phyloP scores from a whole-genome alignment of 1,140 invertebrate genomes.

The Zaprionus inermis region DNA sequence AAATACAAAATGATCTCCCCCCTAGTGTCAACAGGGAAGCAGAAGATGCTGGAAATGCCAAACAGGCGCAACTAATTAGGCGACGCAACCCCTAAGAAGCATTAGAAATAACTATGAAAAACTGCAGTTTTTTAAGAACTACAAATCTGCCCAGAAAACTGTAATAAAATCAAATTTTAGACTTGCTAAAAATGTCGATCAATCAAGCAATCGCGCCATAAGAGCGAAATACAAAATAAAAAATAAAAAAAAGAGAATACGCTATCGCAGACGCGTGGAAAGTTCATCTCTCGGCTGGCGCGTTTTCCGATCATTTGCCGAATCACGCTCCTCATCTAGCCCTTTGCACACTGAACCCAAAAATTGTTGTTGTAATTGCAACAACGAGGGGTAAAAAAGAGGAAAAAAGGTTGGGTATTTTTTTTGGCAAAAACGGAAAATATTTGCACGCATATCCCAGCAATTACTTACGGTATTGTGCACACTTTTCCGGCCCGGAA shows the following conservation, averaged over 20 bases:
- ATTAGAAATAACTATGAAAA: slow-evolving; percentile 17
- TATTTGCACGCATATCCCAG: slow-evolving; percentile 78
- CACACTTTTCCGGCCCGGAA: slow-evolving; percentile 46
- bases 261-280: neutral
- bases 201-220: slow-evolving; percentile 61
- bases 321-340: slow-evolving; percentile 76
- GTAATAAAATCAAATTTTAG: neutral
- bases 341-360: slow-evolving; percentile 69
- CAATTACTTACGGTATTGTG: slow-evolving; percentile 78
- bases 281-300: slow-evolving; percentile 31
- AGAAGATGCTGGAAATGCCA: slow-evolving; percentile 21
- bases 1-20: slow-evolving; percentile 34
- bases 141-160: neutral
- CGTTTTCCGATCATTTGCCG: slow-evolving; percentile 46
- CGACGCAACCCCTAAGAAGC: slow-evolving; percentile 23
- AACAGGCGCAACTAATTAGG: slow-evolving; percentile 54
- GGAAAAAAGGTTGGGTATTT: slow-evolving; percentile 47
- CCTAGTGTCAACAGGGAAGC: slow-evolving; percentile 50
- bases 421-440: slow-evolving; percentile 75
- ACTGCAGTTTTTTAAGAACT: slow-evolving; percentile 38
- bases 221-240: neutral
- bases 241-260: neutral
- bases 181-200: slow-evolving; percentile 18
- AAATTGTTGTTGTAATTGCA: slow-evolving; percentile 66
- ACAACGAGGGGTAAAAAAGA: slow-evolving; percentile 48